Evolutionary conservation across 2,113 vertebrate species (phyloP).

Genomic region (Vireo altiloquus): DNA sequence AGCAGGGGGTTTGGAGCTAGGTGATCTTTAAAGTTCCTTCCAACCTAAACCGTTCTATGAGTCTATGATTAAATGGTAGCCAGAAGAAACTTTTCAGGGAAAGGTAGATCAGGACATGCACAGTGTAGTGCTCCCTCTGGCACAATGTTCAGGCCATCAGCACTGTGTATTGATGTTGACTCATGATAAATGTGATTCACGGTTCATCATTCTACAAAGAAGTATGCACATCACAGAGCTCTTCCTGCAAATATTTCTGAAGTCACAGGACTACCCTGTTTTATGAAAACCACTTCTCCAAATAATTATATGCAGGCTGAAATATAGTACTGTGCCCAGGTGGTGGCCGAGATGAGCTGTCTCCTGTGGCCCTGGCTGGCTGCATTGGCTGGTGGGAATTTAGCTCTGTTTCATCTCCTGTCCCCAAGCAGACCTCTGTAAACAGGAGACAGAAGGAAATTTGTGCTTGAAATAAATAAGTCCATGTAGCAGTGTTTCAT

Average conservation of each 20-base stretch:
- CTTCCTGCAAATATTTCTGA: neutral
- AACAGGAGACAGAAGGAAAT: neutral
- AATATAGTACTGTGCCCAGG: neutral
- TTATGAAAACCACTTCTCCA: neutral
- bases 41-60: neutral
- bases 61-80: neutral
- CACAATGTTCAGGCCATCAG: neutral
- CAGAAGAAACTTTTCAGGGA: neutral
- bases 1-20: too few species aligned
- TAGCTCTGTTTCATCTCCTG: neutral
- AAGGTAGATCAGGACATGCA: neutral
- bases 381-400: neutral
- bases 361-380: neutral
- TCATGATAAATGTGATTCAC: neutral
- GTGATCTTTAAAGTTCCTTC: neutral
- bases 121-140: accelerated
- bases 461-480: neutral
- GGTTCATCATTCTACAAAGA: neutral
- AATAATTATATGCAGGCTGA: neutral
- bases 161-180: accelerated
- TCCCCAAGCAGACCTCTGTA: neutral
- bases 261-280: neutral
- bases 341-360: neutral
- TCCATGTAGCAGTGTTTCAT: neutral
- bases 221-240: neutral